phyloP scores from a whole-genome alignment of 2,888 invertebrate species.

The Torymus aiolomorphi region DNA sequence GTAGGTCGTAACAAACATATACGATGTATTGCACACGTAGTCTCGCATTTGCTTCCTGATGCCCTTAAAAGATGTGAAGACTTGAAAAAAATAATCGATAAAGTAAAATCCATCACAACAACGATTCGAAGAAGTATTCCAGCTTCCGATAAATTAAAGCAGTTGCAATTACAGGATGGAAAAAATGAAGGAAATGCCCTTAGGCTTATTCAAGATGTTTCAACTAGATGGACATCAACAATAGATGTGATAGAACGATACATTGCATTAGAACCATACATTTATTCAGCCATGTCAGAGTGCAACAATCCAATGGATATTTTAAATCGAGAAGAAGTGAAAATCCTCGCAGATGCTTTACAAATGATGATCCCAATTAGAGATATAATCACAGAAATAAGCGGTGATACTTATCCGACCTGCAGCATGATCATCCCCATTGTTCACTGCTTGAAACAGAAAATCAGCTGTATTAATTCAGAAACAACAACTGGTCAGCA shows the following conservation, averaged over 20 bases:
- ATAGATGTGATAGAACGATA: conserved; percentile 57
- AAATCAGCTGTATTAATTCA: too few species aligned
- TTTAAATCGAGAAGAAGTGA: conserved; percentile 50
- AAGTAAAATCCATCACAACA: conserved; percentile 58
- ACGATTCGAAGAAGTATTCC: conserved; percentile 55
- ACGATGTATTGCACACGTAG: conserved; percentile 56
- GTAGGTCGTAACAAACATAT: conserved; percentile 53
- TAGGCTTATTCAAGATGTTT: conserved; percentile 55
- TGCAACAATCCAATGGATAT: conserved; percentile 46
- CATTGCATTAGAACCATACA: conserved; percentile 52
- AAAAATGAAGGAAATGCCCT: conserved; percentile 56
- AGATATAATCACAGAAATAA: conserved; percentile 51
- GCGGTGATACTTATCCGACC: conserved; percentile 55
- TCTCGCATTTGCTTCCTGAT: conserved; percentile 57
- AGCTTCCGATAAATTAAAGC: conserved; percentile 57
- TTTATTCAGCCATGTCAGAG: conserved; percentile 45
- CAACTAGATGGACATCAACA: conserved; percentile 59
- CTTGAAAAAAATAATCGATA: conserved; percentile 47
- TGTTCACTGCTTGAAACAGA: conserved; percentile 38
- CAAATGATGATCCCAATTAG: conserved; percentile 36
- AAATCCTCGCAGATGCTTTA: conserved; percentile 43
- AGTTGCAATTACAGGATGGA: conserved; percentile 54
- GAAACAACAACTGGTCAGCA: too few species aligned
- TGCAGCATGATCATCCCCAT: conserved; percentile 55
- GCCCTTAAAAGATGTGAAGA: conserved; percentile 34